phyloP scores from a whole-genome alignment of 2,113 vertebrate genomes.

The Indicator maculatus region DNA sequence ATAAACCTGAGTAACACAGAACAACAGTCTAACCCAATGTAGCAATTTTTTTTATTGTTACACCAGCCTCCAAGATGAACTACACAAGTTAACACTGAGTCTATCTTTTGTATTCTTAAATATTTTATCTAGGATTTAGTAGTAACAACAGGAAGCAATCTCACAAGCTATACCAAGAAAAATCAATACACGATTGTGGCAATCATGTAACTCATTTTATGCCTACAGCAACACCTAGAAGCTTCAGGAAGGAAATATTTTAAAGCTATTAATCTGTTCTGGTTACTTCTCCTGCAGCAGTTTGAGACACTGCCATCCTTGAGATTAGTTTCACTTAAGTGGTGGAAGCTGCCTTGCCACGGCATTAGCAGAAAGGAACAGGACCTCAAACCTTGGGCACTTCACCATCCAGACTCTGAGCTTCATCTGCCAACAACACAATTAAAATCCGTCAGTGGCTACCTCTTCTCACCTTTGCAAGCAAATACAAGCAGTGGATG shows the following conservation, averaged over 20 bases:
- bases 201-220: not conserved
- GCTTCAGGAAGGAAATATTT: not conserved
- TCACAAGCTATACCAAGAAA: not conserved
- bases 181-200: not conserved
- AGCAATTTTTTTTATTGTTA: not conserved
- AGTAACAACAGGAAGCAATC: not conserved
- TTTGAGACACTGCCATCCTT: not conserved
- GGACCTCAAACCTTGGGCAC: not conserved
- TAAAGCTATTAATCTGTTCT: not conserved
- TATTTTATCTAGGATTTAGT: slow-evolving; percentile 6
- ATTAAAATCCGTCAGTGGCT: not conserved
- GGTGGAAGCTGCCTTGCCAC: not conserved
- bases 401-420: not conserved
- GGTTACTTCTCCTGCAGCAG: not conserved
- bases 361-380: not conserved
- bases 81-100: not conserved
- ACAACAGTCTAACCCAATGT: not conserved
- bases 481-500: rapidly evolving
- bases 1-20: not conserved
- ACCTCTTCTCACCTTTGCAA: not conserved
- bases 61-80: not conserved
- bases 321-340: not conserved
- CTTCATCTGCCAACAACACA: not conserved
- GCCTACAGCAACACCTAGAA: not conserved
- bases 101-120: not conserved